Evolutionary conservation across 2,797 vertebrate species (phyloP), one percentile per base, ranked within the genome.

Genomic region (Spea hammondii): DNA sequence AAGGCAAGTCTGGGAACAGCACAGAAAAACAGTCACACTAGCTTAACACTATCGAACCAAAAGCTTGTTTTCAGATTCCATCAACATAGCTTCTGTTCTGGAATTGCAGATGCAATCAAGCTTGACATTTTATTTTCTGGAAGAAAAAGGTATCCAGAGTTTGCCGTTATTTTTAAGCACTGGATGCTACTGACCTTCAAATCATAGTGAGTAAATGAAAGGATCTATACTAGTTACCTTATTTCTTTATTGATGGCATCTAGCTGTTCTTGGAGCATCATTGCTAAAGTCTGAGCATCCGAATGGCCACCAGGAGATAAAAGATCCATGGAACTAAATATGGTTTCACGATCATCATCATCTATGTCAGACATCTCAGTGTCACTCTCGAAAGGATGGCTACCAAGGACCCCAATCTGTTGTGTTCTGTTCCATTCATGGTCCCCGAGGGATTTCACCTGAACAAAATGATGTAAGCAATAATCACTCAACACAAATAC

Each of bases 161-260:
- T 53, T 53, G 51, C 32, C n/a, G 55, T 57, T 57, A 57, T 57
- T 32, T 62, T 17, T 9, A 9, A 62, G 5, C 7, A 62, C 7
- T 12, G n/a, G 10, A 12, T 17, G 32, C 59, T 4, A 17, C n/a
- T 62, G n/a, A 62, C 59, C 59, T 62, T 62, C 14, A 62, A 17
- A 62, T 62, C 59, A 62, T 62, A 4, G 4, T 17, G 59, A 62
- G 32, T 62, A 12, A 62, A 17, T 3, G 9, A 1, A 6, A 11
- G 6, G 14, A 17, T 14, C 32, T 8, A 5, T 62, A 3, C 1
- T 6, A 6, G n/a, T 17, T 86, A 99, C 98, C 98, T 94, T 76
- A 99, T 99, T 92, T 99, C 98, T 88, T 98, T 99, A 91, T 99
- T 99, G 87, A 99, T 99, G 47, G 98, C 98, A 86, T 99, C 98